Evolutionary conservation across 1,140 invertebrate genomes (phyloP), one percentile per base, ranked within the genome.

Genomic region (Pogonognathellus flavescens): DNA sequence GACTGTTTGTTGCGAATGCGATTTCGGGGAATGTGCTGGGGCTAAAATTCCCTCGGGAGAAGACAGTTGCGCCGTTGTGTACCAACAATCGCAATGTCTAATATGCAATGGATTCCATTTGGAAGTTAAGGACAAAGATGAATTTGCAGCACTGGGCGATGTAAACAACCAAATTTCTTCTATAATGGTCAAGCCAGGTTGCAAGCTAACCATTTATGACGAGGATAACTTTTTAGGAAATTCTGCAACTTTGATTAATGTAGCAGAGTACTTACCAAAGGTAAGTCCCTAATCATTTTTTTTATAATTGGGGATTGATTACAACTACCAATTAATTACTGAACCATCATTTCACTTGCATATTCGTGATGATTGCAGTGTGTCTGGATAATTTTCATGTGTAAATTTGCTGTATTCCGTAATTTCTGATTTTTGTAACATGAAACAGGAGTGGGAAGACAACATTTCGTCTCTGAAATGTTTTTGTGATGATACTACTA

Each of bases 151-250:
- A 16, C 62, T 85, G n/a, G 57, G 22, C 10, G 50, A 55, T 41
- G 60, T 85, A 8, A 72, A 85, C 60, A 72, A 82, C 57, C 18
- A 85, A 83, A 85, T 85, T 49, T 85, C 85, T 11, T 82, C 80
- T 1, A 18, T 82, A 13, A 76, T 82, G 57, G 85, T 85, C n/a
- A 85, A 72, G 53, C 41, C 55, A 1, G 85, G 85, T 13, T 85
- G 85, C 52, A 16, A 14, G 16, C 80, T 85, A n/a, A 22, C 20
- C n/a, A 81, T 85, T 76, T 85, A 80, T 41, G 85, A 82, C 13
- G 80, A 60, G 31, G n/a, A 6, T n/a, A 49, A 76, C 18, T 76
- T 76, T 52, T 20, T 25, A n/a, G 50, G 25, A 76, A 80, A 60
- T 85, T 82, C 14, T 7, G 31, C 13, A 76, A 76, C 70, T 76